A percentile compares a stretch with the other conserved stretches of the same genome.
These are phyloP conservation scores for Asarcornis scutulata DNA, from an alignment of 2,113 vertebrate genomes.

Conservation along the genomic window DNA sequence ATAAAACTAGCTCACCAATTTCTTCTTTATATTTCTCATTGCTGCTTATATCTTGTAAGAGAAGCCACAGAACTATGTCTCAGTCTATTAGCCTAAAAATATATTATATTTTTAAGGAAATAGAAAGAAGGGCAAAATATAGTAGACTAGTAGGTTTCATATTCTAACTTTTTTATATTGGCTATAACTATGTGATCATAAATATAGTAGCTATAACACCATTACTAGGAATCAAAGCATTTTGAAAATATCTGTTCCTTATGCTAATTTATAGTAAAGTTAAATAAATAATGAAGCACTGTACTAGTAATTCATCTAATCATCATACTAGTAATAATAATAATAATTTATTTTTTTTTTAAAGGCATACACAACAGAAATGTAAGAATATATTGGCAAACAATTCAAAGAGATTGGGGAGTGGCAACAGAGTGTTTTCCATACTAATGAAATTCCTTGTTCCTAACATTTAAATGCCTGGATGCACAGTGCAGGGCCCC, in stretches of 20 bases:
- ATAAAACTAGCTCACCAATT: background rate
- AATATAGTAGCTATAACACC: slow-evolving; percentile 1
- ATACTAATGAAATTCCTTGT: slow-evolving; percentile 30
- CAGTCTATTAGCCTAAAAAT: slow-evolving; percentile 36
- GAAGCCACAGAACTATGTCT: slow-evolving; percentile 29
- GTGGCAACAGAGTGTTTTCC: slow-evolving; percentile 30
- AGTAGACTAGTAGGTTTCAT: slow-evolving; percentile 25
- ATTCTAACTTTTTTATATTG: slow-evolving; percentile 22
- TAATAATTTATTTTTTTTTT: no score
- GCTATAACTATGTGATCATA: slow-evolving; percentile 3
- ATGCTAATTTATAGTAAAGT: background rate
- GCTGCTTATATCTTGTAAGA: slow-evolving; percentile 35
- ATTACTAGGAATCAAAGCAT: background rate
- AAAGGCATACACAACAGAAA: background rate
- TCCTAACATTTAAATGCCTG: slow-evolving; percentile 38
- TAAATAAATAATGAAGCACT: slow-evolving; percentile 21
- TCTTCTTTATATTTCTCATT: slow-evolving; percentile 24
- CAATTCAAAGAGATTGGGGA: slow-evolving; percentile 1
- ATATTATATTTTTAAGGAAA: slow-evolving; percentile 57
- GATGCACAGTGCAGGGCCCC: background rate
- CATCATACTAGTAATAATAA: background rate
- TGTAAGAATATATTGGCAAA: slow-evolving; percentile 1
- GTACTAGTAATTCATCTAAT: background rate
- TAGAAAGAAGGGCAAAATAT: slow-evolving; percentile 58
- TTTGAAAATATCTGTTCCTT: background rate